Conservation (phyloP, 1,140 invertebrate species). For the Babylonia areolata region DNA sequence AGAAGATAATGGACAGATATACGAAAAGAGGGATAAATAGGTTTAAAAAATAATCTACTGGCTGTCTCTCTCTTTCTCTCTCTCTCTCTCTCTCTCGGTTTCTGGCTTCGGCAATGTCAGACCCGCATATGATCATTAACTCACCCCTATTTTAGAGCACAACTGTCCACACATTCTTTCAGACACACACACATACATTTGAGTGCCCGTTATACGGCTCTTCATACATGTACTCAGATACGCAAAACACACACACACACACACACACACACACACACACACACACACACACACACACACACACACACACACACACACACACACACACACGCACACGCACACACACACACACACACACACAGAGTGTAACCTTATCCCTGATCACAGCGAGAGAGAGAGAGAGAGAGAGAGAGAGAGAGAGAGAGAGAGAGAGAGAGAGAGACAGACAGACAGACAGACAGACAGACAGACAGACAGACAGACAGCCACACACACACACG, state of each 20-base stretch:
- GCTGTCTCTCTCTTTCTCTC: not conserved
- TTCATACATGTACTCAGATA: too few species aligned
- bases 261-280: not conserved
- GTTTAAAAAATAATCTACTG: too few species aligned
- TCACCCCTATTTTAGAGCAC: too few species aligned
- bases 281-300: not conserved
- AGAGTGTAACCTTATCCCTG: too few species aligned
- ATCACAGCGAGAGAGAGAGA: not conserved
- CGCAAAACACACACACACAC: not conserved
- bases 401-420: not conserved
- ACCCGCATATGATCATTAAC: too few species aligned
- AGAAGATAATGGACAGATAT: too few species aligned
- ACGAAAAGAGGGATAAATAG: too few species aligned
- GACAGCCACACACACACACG: not conserved
- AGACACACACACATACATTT: too few species aligned
- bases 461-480: not conserved
- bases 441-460: not conserved
- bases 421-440: not conserved
- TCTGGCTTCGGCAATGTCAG: too few species aligned
- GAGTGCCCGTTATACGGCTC: too few species aligned
- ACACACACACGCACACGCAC: not conserved
- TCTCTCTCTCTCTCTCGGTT: not conserved
- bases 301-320: slow-evolving; percentile 21
- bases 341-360: too few species aligned
- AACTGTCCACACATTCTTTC: too few species aligned